Evolutionary conservation across 2,888 invertebrate species (phyloP).

Genomic region (Chymomyza procnemis): DNA sequence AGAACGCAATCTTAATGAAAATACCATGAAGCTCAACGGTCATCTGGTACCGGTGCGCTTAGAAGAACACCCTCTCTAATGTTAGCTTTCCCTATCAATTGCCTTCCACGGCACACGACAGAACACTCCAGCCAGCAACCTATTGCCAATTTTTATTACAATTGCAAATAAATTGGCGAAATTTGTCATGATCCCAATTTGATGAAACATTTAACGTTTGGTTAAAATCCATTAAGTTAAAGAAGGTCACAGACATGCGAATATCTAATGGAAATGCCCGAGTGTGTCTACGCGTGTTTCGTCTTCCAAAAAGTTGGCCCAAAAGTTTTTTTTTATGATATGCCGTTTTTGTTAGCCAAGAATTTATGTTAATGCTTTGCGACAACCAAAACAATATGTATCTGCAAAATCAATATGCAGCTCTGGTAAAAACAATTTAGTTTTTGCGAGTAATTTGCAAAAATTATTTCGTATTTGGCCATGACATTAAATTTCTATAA

Average conservation of each 20-base stretch:
- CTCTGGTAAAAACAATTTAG: constrained; percentile 14
- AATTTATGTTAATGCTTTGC: constrained; percentile 49
- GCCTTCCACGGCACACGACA: background rate
- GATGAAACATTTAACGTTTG: constrained; percentile 25
- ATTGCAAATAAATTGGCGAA: constrained; percentile 39
- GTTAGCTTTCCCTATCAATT: background rate
- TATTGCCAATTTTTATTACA: constrained; percentile 35
- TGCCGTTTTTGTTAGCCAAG: constrained; percentile 30
- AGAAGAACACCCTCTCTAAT: too few species aligned
- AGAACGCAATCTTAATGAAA: too few species aligned
- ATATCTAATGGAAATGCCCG: constrained; percentile 6
- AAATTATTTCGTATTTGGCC: constrained; percentile 27
- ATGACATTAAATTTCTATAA: constrained; percentile 28
- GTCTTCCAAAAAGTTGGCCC: constrained; percentile 26
- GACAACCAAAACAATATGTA: constrained; percentile 20
- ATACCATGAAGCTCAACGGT: too few species aligned
- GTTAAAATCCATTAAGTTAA: constrained; percentile 51
- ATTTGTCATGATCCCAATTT: constrained; percentile 20
- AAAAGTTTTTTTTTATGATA: constrained; percentile 41
- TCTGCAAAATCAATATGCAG: constrained; percentile 42
- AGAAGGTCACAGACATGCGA: constrained; percentile 66
- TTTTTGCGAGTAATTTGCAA: constrained; percentile 21
- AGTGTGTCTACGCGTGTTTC: background rate
- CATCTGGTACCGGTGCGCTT: too few species aligned
- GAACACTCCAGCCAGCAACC: too few species aligned